Evolutionary conservation across 1,140 invertebrate species (phyloP), one percentile per base, ranked within the genome.

Genomic region (Atta cephalotes): DNA sequence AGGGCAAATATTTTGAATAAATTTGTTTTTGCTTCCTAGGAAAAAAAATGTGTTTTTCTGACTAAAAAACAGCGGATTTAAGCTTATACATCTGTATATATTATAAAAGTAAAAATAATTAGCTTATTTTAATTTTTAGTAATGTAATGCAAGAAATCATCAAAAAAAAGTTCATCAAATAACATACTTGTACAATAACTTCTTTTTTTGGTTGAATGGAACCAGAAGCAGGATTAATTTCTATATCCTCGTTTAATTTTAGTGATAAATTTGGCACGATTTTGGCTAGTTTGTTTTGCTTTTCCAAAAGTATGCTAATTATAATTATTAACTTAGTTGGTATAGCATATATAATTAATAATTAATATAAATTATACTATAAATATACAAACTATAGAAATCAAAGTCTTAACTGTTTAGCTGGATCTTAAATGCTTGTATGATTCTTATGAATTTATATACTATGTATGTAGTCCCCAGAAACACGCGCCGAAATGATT

Each of bases 181-280:
- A 82, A 76, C 53, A 14, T 63, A 92, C 91, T 39, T 89, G 81
- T n/a, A 93, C 79, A 6, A 31, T 86, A 60, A 7, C 14, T 1
- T 82, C 76, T 51, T 88, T 89, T n/a, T 91, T 71, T 28, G 92
- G 62, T 76, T 74, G 14, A 58, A 94, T 51, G 1, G 49, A 68
- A 39, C 92, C 93, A 7, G 66, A 66, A 1, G 2, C 9, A n/a
- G 93, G 92, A 25, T 39, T 35, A 63, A 94, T 78, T 18, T 90
- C 18, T 4, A 94, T 70, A 56, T 90, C n/a, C 31, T 89, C 78
- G 0, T 79, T 84, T 0, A 93, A 78, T 62, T 85, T 91, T 28
- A 31, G 31, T 0, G 79, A 49, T 0, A 89, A 72, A 45, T 74
- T 68, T 10, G 49, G 62, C 56, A 65, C 60, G 10, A 89, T 31